Evolutionary conservation across 2,888 invertebrate genomes (phyloP).

Genomic region (Drosophila mettleri): DNA sequence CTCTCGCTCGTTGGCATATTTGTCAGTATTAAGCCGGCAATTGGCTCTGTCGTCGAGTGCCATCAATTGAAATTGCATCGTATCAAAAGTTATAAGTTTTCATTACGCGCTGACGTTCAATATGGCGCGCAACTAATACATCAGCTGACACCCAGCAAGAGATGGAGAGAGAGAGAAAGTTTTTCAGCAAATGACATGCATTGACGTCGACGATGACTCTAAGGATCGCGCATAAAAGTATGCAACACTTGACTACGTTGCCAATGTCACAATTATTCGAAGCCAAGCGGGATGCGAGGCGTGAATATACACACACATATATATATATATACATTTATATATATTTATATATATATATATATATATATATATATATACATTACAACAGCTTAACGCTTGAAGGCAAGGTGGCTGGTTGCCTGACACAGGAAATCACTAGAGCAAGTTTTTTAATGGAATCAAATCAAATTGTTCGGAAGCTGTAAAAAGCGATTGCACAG

Average conservation of each 20-base stretch:
- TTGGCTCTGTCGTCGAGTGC: slow-evolving; percentile 68
- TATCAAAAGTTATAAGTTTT: slow-evolving; percentile 79
- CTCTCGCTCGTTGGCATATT: slow-evolving; percentile 33
- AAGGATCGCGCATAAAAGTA: slow-evolving; percentile 61
- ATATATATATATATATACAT: slow-evolving; percentile 19
- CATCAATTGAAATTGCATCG: slow-evolving; percentile 80
- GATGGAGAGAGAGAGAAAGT: slow-evolving; percentile 43
- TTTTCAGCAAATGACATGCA: slow-evolving; percentile 79
- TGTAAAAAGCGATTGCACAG: slow-evolving; percentile 82
- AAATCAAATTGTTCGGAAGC: slow-evolving; percentile 81
- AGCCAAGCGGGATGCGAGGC: slow-evolving; percentile 8
- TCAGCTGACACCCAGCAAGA: slow-evolving; percentile 39
- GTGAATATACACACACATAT: too few relatives aligned
- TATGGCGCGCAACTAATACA: slow-evolving; percentile 67
- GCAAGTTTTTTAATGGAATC: slow-evolving; percentile 81
- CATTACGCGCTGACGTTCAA: slow-evolving; percentile 72
- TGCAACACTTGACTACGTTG: slow-evolving; percentile 67
- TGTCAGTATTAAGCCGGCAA: slow-evolving; percentile 69
- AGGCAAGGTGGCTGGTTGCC: slow-evolving; percentile 14
- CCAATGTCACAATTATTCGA: slow-evolving; percentile 80
- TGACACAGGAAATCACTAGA: slow-evolving; percentile 74
- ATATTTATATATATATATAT: background rate
- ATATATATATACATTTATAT: background rate
- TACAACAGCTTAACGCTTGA: slow-evolving; percentile 53
- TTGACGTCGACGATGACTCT: slow-evolving; percentile 40